Evolutionary conservation across 2,888 invertebrate species (phyloP).

Genomic region (Lasius platythorax): DNA sequence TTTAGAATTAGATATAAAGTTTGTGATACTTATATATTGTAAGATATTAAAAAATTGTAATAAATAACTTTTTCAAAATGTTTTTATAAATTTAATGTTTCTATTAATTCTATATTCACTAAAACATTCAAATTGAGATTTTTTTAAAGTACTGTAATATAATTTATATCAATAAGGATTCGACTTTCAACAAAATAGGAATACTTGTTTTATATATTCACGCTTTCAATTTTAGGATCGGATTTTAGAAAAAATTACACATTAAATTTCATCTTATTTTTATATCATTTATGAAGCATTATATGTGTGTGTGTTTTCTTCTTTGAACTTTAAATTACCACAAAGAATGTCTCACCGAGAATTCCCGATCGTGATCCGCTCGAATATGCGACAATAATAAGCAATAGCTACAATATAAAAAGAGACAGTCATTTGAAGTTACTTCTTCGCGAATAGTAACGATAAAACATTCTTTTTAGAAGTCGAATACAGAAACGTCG

Average conservation of each 20-base stretch:
- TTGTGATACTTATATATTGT: background rate
- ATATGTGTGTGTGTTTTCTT: conserved; percentile 6
- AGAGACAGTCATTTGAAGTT: conserved; percentile 40
- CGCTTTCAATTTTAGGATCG: conserved; percentile 3
- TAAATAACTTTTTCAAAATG: background rate
- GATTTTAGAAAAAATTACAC: background rate
- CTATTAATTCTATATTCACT: background rate
- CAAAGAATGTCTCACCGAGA: conserved; percentile 20
- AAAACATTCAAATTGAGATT: background rate
- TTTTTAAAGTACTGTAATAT: background rate
- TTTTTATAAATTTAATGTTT: background rate
- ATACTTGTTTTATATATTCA: conserved; percentile 1
- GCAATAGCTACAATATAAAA: conserved; percentile 16
- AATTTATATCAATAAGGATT: background rate
- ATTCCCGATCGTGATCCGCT: background rate
- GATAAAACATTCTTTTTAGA: conserved; percentile 50
- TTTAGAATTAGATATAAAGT: background rate
- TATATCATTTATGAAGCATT: conserved; percentile 25
- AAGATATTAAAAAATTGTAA: background rate
- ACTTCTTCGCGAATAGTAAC: conserved; percentile 24
- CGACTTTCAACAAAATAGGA: background rate
- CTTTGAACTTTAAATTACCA: conserved; percentile 26
- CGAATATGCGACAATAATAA: conserved; percentile 33
- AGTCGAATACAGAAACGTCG: conserved; percentile 41
- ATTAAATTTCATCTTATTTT: conserved; percentile 34